Evolutionary conservation across 1,140 invertebrate genomes (phyloP), one percentile per base, ranked within the genome.

Genomic region (Theocolax elegans): DNA sequence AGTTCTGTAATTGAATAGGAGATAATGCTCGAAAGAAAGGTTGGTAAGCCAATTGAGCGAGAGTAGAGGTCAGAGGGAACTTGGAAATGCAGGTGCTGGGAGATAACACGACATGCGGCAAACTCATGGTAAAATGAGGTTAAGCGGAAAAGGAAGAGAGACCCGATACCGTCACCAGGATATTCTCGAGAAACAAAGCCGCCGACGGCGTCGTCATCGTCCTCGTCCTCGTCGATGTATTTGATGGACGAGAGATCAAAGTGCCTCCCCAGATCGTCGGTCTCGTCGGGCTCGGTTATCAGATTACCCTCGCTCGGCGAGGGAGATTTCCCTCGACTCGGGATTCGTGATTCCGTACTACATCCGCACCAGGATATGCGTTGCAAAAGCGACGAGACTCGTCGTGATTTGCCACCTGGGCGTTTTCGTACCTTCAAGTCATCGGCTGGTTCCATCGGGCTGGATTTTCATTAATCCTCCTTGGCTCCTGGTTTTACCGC

Each of bases 191-290:
- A n/a, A n/a, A n/a, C n/a, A n/a, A n/a, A n/a, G n/a, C n/a, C n/a
- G n/a, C n/a, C n/a, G n/a, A 35, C 58, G 31, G 54, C 56, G 15
- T 72, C 73, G 9, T 77, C 67, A 15, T 77, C 74, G n/a, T 64
- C 48, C n/a, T 81, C 82, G 44, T 84, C 83, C 31, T 83, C 84
- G 71, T 86, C 84, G 58, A 86, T 86, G 68, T 76, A 86, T 72
- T 78, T 84, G 74, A 86, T 79, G 44, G 74, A 69, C 8, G 82
- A 80, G 15, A 85, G 69, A 73, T 85, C 81, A 66, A 86, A 86
- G 72, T 81, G 76, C 63, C 60, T 75, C 15, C 77, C 79, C 9
- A 82, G 54, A 38, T 82, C 81, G 48, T 80, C 68, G 49, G 44
- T n/a, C 23, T 48, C 27, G 9, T 42, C 54, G 29, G 62, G 10